Evolutionary conservation across 2,797 vertebrate genomes (phyloP).

Genomic region (Parambassis ranga): DNA sequence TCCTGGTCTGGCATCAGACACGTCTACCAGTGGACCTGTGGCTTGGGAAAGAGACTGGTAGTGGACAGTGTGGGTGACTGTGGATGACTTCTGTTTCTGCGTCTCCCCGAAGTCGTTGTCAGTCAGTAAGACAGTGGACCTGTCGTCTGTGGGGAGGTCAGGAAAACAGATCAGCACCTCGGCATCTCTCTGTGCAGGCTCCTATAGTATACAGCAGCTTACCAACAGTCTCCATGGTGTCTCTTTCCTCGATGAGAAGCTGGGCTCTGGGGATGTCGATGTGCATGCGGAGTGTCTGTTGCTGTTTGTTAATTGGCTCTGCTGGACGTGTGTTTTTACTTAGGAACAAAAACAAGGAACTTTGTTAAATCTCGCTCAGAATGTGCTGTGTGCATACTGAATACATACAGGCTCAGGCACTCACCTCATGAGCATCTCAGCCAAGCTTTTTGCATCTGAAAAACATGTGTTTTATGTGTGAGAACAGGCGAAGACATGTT

Average conservation of each 20-base stretch:
- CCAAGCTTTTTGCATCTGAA: constrained; percentile 97
- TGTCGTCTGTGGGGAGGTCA: constrained; percentile 83
- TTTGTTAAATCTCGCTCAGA: neutral
- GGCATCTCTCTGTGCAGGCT: neutral
- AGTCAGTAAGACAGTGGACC: constrained; percentile 94
- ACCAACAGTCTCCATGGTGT: constrained; percentile 99
- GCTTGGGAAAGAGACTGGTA: constrained; percentile 97
- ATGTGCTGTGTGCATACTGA: neutral
- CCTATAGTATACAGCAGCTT: constrained; percentile 19
- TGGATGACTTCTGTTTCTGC: constrained; percentile 95
- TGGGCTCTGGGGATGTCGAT: constrained; percentile 97
- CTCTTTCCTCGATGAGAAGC: constrained; percentile 95
- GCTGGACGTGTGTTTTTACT: constrained; percentile 98
- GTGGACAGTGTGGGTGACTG: constrained; percentile 96
- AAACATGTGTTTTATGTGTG: constrained; percentile 20
- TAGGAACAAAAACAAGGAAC: constrained; percentile 36
- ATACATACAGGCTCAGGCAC: neutral
- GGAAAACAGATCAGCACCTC: neutral
- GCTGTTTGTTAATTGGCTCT: constrained; percentile 95
- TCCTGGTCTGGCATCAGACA: constrained; percentile 96
- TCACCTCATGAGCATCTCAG: constrained; percentile 99
- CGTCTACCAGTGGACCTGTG: constrained; percentile 94
- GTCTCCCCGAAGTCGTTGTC: constrained; percentile 98
- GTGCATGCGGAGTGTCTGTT: constrained; percentile 96
- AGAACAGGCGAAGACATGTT: neutral